phyloP scores from a whole-genome alignment of 2,113 vertebrate genomes.

The Leptodactylus fuscus region DNA sequence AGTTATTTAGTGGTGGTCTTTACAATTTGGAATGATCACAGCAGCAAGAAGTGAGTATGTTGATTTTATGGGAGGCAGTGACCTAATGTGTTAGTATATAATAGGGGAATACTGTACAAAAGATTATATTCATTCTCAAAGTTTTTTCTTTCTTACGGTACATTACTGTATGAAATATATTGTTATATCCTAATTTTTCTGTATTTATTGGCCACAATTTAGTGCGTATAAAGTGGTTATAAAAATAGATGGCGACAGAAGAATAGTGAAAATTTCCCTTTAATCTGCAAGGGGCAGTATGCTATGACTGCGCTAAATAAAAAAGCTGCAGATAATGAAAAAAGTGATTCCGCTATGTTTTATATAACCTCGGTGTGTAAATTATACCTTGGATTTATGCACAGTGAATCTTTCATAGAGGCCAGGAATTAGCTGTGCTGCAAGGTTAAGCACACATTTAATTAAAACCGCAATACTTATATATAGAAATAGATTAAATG shows the following conservation, averaged over 20 bases:
- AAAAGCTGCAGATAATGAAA: conserved; percentile 1
- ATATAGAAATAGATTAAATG: conserved; percentile 33
- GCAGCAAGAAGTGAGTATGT: no score
- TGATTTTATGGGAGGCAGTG: no score
- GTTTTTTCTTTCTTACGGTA: no score
- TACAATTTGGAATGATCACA: no score
- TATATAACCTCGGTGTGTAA: not conserved
- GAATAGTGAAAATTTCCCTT: no score
- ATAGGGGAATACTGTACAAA: no score
- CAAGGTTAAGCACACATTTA: conserved; percentile 23
- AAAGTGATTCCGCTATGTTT: not conserved
- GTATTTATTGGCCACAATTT: not conserved
- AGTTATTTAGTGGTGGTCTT: no score
- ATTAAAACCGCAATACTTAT: conserved; percentile 13
- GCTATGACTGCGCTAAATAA: not conserved
- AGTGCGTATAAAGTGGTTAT: no score
- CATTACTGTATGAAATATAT: not conserved
- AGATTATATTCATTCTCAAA: no score
- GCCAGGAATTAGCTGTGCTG: conserved; percentile 4
- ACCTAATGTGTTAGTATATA: no score
- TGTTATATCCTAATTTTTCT: not conserved
- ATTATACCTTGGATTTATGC: not conserved
- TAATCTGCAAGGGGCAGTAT: not conserved
- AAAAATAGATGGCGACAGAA: no score
- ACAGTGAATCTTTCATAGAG: conserved; percentile 2